Evolutionary conservation across 2,113 vertebrate genomes (phyloP), one percentile per base, ranked within the genome.

Genomic region (Chascanopsetta lugubris): DNA sequence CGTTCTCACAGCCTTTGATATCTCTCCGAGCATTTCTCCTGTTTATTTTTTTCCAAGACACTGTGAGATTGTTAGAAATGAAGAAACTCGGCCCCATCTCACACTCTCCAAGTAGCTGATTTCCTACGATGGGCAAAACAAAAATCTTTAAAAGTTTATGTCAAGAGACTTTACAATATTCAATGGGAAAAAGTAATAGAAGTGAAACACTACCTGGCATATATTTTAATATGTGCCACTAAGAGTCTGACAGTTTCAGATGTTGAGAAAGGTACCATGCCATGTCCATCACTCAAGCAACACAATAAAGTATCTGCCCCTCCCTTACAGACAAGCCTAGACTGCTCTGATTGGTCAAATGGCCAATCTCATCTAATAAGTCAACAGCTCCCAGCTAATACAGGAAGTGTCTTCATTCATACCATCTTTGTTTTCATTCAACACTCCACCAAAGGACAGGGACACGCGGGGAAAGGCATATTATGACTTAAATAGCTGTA

Each of bases 1-100:
- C 64, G 55, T 50, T 51, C 55, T 76, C 56, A 75, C 50, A 54
- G 61, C 36, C 2, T 36, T 49, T 72, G 26, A 69, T 62, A 82
- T 78, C 61, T 69, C 50, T 54, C 24, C 58, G 24, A 59, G 67
- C 30, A 75, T 72, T 62, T 57, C 25, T 17, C 42, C 17, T 54
- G 6, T 12, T 59, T 50, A 42, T 47, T 56, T 21, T 8, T 42
- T 36, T 63, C 17, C 25, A 9, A 8, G 32, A 67, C 32, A 15
- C 27, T 72, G 40, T 32, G 47, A 67, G 56, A 77, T 64, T 68
- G 58, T 20, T 18, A 4, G 26, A 26, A 11, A 29, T 25, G 26
- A 74, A 57, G 45, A 75, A 63, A 69, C 12, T 34, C 36, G n/a
- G 30, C 50, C 18, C 8, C 9, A 53, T 57, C 46, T 43, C 24